Evolutionary conservation across 35 echinoderm and acorn worm genomes (phyloP), one percentile per base, ranked within the genome.

Genomic region (Strongylocentrotus purpuratus): DNA sequence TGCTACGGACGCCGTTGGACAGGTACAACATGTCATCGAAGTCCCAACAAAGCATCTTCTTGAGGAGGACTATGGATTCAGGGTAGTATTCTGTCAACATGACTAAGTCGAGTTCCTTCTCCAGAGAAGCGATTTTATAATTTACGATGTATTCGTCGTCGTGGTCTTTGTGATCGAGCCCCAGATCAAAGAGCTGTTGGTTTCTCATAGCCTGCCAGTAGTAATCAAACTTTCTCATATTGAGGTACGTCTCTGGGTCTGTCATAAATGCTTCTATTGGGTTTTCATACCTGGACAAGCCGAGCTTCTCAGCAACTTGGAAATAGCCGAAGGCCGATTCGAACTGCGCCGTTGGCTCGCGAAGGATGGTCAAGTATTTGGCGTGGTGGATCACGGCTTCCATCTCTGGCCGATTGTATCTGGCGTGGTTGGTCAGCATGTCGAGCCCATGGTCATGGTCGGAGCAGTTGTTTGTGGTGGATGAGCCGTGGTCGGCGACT

Each of bases 1-100:
- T 28, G 31, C 88, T 95, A 31, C 96, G 93, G 28, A 98, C 95
- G 25, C 94, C 95, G 7, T 94, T 94, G 7, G 97, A 89, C 59
- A 97, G 48, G 70, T 98, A 98, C 46, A 98, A n/a, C 32, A 98
- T 98, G 94, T 98, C 96, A 88, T 98, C 94, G 46, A 96, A 97
- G 31, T 95, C 86, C 97, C 97, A 98, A 95, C 97, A 98, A n/a
- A 97, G 47, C 22, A 95, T 32, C 87, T 94, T 95, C 45, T 88
- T 94, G n/a, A 98, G 88, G 85, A 98, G 86, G 11, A 98, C 5
- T 4, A 98, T 59, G 28, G 97, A 98, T 61, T 98, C 96, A 46
- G 97, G 96, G 31, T 86, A 98, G 65, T 98, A 98, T 45, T 98
- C 97, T 55, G 94, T 98, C 17, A 98, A 22, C 45, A 98, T 86